These are phyloP conservation scores for Grantiella picta DNA, from an alignment of 2,113 vertebrate species.

Conservation along the genomic window DNA sequence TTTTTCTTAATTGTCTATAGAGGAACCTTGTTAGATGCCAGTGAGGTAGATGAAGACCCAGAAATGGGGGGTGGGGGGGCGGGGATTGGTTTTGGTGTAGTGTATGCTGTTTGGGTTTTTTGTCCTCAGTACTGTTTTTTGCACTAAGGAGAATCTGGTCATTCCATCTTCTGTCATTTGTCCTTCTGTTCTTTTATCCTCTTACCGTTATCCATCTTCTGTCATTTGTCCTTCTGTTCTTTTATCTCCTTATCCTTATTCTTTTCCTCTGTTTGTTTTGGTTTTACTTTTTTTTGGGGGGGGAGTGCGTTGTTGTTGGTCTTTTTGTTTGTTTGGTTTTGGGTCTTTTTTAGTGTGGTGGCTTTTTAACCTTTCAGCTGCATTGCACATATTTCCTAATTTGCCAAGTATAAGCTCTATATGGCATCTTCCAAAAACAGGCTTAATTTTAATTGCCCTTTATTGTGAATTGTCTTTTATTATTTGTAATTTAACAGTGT, in stretches of 20 bases:
- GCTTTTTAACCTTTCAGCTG: not conserved
- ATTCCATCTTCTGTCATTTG: not conserved
- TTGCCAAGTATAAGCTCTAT: not conserved
- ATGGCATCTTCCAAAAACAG: not conserved
- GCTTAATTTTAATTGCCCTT: not conserved
- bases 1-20: not conserved
- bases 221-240: not conserved
- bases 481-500: not conserved
- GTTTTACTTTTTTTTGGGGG: accelerated
- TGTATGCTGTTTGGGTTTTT: not conserved
- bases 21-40: not conserved
- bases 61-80: not conserved
- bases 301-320: not conserved
- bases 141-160: not conserved
- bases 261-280: not conserved
- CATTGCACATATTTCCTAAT: not conserved
- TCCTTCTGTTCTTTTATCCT: not conserved
- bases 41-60: not conserved
- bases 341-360: not conserved
- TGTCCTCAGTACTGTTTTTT: not conserved
- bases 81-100: not conserved
- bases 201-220: not conserved
- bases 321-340: not conserved
- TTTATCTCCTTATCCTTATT: not conserved
- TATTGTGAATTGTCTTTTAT: not conserved